phyloP scores from a whole-genome alignment of 2,797 vertebrate species.

The Hoplostethus mediterraneus region DNA sequence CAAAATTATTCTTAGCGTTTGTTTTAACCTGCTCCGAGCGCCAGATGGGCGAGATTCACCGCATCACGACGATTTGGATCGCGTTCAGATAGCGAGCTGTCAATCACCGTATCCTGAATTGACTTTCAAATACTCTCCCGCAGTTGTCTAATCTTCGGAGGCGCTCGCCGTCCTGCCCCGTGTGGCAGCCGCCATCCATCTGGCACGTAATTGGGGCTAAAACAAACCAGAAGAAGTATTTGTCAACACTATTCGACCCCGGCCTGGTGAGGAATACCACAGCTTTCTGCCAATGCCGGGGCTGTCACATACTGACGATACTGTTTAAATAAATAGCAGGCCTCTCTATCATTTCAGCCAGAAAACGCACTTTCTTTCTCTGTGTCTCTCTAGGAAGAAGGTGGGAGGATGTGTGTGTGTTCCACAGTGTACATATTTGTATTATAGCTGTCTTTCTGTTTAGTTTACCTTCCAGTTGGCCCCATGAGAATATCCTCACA shows the following conservation, averaged over 20 bases:
- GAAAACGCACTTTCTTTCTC: neutral
- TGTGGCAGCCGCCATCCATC: neutral
- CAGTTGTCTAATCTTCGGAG: no score
- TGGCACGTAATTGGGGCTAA: neutral
- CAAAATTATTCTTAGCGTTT: neutral
- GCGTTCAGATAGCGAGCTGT: no score
- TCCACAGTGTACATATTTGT: slow-evolving; percentile 17
- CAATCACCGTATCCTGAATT: no score
- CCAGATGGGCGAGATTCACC: no score
- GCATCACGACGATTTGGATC: no score
- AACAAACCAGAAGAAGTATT: neutral
- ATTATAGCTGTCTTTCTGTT: slow-evolving; percentile 18
- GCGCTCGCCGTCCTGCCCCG: no score
- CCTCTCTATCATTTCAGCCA: slow-evolving; percentile 6
- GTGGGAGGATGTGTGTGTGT: neutral
- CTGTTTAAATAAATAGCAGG: slow-evolving; percentile 40
- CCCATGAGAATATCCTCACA: slow-evolving; percentile 14
- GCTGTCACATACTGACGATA: slow-evolving; percentile 17
- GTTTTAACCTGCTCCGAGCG: no score
- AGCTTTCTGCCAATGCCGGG: slow-evolving; percentile 27
- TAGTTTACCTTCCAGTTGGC: slow-evolving; percentile 15
- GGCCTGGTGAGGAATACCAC: slow-evolving; percentile 50
- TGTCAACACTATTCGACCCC: slow-evolving; percentile 2
- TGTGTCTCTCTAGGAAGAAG: neutral
- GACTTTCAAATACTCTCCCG: no score